Evolutionary conservation across 2,797 vertebrate genomes (phyloP), one percentile per base, ranked within the genome.

Genomic region (Semaprochilodus insignis): DNA sequence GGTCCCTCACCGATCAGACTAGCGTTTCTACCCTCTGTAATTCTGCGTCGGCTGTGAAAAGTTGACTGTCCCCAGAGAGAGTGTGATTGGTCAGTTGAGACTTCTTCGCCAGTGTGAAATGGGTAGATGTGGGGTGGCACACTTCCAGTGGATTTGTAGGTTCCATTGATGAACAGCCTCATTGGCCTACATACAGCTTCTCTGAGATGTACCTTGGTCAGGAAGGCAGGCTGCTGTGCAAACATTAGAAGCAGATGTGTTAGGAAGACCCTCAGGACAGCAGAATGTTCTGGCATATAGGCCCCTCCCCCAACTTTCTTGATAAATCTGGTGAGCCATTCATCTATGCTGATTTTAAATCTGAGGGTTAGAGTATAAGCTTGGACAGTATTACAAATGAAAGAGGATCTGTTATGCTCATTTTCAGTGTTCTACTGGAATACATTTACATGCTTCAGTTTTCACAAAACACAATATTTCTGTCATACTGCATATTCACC

Each of bases 61-160:
- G 74, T 82, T 77, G 74, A 77, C 59, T 82, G 66, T 82, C 74
- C 27, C 15, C 5, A 31, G 54, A 63, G 74, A 76, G 57, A 52
- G 57, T 62, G 73, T 11, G 65, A 48, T 70, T 70, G 57, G 80
- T 81, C 73, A 75, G 23, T 11, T 48, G 27, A 57, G 54, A 40
- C 55, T 59, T 62, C 27, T 74, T 69, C 15, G 51, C 8, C 65
- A 82, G 51, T 31, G 73, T 21, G 23, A 60, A 52, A 76, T 75
- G 10, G 52, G 16, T 31, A 52, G 52, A 71, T 27, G 70, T 59
- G 52, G 14, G 36, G n/a, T 54, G 21, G 69, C 16, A 72, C 34
- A 21, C 6, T n/a, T 74, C 21, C 55, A 55, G 72, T 36, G 71
- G 51, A 21, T 73, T n/a, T 36, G 31, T 59, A 14, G 59, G 54